Percentiles rank a stretch among this genome's conserved stretches.
Conservation (phyloP, 2,797 vertebrate species). For the Hippocampus kuda region DNA sequence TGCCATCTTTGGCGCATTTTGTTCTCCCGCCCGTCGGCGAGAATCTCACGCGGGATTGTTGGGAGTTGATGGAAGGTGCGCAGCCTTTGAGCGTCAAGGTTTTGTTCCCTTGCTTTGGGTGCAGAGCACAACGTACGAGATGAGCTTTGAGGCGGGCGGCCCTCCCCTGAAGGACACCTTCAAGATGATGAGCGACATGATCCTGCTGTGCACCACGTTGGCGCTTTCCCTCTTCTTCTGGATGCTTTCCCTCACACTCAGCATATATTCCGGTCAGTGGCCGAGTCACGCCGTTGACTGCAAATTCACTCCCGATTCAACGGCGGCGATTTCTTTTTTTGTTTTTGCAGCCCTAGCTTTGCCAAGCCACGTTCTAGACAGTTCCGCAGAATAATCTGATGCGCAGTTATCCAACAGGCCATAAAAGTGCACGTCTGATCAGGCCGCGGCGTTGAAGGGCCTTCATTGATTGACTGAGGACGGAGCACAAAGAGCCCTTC, state of each 20-base stretch:
- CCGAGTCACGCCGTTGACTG: too few species aligned
- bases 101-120: not conserved
- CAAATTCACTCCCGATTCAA: too few species aligned
- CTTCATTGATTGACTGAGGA: not conserved
- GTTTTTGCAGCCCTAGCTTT: too few species aligned
- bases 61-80: too few species aligned
- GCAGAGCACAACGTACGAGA: not conserved
- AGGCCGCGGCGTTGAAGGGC: not conserved
- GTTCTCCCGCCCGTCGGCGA: too few species aligned
- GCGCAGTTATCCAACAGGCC: not conserved
- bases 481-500: not conserved
- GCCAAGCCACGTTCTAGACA: not conserved
- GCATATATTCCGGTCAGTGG: constrained; percentile 79
- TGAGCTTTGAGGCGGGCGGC: constrained; percentile 24
- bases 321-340: too few species aligned
- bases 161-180: constrained; percentile 63
- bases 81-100: too few species aligned
- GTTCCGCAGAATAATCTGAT: not conserved
- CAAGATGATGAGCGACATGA: constrained; percentile 86
- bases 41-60: too few species aligned
- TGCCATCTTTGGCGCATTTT: too few species aligned
- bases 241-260: constrained; percentile 82
- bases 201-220: constrained; percentile 79
- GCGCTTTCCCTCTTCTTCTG: constrained; percentile 85
- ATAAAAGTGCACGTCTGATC: not conserved